Conservation (phyloP, 2,888 invertebrate species). For the Acrocyrtus sp. region DNA sequence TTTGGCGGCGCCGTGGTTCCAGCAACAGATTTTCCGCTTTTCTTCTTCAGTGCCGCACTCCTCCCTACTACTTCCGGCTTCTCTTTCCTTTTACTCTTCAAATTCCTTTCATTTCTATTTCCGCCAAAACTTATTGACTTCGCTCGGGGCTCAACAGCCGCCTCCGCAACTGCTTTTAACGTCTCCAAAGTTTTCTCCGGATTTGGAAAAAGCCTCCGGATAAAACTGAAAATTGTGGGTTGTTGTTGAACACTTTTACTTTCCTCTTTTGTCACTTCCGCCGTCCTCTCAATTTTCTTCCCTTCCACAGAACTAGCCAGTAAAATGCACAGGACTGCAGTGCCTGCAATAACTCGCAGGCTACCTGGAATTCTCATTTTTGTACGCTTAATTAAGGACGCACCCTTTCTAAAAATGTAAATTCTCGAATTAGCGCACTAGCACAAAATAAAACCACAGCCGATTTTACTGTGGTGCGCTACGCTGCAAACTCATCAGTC, state of each 20-base stretch:
- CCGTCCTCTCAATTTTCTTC: conserved; percentile 7
- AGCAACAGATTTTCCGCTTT: not conserved
- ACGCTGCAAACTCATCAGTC: not conserved
- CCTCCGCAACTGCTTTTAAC: not conserved
- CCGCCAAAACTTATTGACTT: not conserved
- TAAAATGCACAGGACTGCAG: not conserved
- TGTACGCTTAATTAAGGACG: not conserved
- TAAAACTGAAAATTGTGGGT: conserved; percentile 7
- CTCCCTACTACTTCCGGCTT: not conserved
- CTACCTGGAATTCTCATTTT: conserved; percentile 32
- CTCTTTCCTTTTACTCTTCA: not conserved
- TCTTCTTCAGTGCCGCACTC: not conserved
- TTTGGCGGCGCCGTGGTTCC: not conserved
- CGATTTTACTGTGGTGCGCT: not conserved
- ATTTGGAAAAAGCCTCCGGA: conserved; percentile 28
- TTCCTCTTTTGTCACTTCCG: not conserved
- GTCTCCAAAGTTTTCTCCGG: not conserved
- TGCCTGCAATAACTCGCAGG: conserved; percentile 37
- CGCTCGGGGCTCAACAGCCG: not conserved
- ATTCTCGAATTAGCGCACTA: not conserved
- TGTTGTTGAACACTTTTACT: not conserved
- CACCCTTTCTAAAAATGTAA: not conserved
- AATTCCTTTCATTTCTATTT: not conserved
- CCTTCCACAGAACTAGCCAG: conserved; percentile 1
- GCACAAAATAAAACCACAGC: not conserved